Percentiles rank a stretch among this genome's conserved stretches.
phyloP scores from a whole-genome alignment of 1,140 invertebrate genomes.

The Anoplophora glabripennis region DNA sequence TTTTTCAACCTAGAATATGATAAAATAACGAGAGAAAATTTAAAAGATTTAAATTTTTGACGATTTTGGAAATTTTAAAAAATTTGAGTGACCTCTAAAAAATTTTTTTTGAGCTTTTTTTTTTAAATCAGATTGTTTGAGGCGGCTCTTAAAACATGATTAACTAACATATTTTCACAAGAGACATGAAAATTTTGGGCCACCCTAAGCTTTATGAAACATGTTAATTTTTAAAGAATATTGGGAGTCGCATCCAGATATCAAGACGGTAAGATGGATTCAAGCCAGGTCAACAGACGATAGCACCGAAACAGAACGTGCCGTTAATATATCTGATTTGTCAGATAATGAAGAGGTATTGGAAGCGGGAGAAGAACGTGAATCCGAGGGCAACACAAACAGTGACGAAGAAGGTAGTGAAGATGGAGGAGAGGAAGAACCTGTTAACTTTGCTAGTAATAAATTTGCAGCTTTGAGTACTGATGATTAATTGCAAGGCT shows the following conservation, averaged over 20 bases:
- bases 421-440: slow-evolving; percentile 14
- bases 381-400: slow-evolving; percentile 14
- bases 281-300: slow-evolving; percentile 54
- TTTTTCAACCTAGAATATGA: too few species aligned
- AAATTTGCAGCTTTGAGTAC: slow-evolving; percentile 38
- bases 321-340: neutral
- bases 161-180: too few species aligned
- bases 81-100: too few species aligned
- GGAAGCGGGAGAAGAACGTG: slow-evolving; percentile 15
- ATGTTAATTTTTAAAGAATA: slow-evolving; percentile 30
- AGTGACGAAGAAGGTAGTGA: slow-evolving; percentile 18
- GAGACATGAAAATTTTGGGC: too few species aligned
- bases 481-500: slow-evolving; percentile 26
- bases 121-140: too few species aligned
- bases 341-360: slow-evolving; percentile 3
- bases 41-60: too few species aligned
- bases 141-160: too few species aligned
- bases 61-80: too few species aligned
- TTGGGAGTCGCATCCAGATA: slow-evolving; percentile 58
- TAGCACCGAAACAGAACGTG: neutral
- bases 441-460: slow-evolving; percentile 23
- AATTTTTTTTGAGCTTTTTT: too few species aligned
- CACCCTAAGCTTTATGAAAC: too few species aligned
- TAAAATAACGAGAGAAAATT: too few species aligned
- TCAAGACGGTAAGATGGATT: slow-evolving; percentile 62